Base-by-base conservation (phyloP, 64 coral and sea anemone genomes). In the Actinia equina region DNA sequence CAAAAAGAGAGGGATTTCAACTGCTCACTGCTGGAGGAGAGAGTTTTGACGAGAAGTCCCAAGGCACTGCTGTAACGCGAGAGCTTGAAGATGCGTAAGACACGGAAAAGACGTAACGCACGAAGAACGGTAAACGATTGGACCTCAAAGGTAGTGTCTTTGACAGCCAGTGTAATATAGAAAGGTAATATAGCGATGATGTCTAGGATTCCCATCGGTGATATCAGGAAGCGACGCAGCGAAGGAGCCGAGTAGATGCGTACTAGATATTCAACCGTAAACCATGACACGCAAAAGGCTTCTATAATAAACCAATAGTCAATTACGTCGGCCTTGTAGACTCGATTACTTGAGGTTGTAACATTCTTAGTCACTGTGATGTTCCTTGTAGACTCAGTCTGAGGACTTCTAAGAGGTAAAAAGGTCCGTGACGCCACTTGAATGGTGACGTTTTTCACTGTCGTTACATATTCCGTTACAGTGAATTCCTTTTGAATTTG, bases 291-390 rank as follows among this genome's bases (percentile, higher is more conserved):
- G 52, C 91, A 84, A 20, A 62, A 85, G 2, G 94, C 88, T 57
- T 96, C 94, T 23, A 96, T 87, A 41, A 96, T 53, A 85, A 96
- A 96, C 94, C 94, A 96, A 43, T 88, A 88, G 46, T 92, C 86
- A 25, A 19, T 59, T 3, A 85, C 14, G 7, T 81, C 44, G 19
- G 17, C 7, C 22, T 44, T 20, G 5, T 81, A 23, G 3, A 23
- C 16, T 19, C 43, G 19, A 16, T 16, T 44, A 4, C 6, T 52
- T 7, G 17, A 8, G 6, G 4, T 52, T 14, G 78, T 81, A 18
- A 81, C 22, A 81, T 81, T 81, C 78, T 37, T 17, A 22, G 1
- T 8, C 0, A 44, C 18, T 4, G 78, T 49, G 15, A 81, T 19
- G 22, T 81, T 52, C 9, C 69, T 74, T 14, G 69, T 12, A 30